phyloP scores from a whole-genome alignment of 2,797 vertebrate species.

The Anas bernieri region DNA sequence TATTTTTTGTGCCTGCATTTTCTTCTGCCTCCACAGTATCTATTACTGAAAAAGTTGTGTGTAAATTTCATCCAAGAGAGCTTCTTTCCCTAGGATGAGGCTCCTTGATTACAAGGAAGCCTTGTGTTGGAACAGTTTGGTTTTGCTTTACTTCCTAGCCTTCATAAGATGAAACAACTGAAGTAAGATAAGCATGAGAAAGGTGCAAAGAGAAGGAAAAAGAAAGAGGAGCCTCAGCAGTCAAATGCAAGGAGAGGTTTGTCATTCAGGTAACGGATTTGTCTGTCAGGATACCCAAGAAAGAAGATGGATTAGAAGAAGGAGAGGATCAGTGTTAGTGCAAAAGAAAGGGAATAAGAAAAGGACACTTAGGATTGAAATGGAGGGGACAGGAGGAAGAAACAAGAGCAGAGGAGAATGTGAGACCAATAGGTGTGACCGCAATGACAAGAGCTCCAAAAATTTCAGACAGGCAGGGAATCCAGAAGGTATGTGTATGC shows the following conservation, averaged over 20 bases:
- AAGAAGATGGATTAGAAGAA: neutral
- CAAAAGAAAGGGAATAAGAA: neutral
- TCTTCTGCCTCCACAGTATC: neutral
- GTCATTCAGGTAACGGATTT: neutral
- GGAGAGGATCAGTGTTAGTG: neutral
- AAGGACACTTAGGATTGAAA: neutral
- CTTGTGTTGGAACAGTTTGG: neutral
- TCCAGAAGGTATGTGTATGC: neutral
- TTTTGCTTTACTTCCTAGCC: neutral
- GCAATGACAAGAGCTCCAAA: neutral
- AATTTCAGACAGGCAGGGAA: neutral
- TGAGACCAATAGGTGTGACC: neutral
- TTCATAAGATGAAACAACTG: neutral
- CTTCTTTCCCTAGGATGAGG: neutral
- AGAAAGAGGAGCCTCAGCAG: neutral
- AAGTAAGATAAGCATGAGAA: neutral
- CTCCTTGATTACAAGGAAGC: neutral
- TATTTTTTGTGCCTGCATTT: neutral
- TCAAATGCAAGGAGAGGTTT: neutral
- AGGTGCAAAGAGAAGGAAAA: neutral
- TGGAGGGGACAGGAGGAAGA: neutral
- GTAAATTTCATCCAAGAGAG: neutral
- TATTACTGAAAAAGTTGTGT: neutral
- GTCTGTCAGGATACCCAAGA: neutral
- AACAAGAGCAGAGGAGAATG: neutral